These are phyloP conservation scores for Eupithecia insigniata DNA, from an alignment of 2,888 invertebrate species.

Conservation along the genomic window DNA sequence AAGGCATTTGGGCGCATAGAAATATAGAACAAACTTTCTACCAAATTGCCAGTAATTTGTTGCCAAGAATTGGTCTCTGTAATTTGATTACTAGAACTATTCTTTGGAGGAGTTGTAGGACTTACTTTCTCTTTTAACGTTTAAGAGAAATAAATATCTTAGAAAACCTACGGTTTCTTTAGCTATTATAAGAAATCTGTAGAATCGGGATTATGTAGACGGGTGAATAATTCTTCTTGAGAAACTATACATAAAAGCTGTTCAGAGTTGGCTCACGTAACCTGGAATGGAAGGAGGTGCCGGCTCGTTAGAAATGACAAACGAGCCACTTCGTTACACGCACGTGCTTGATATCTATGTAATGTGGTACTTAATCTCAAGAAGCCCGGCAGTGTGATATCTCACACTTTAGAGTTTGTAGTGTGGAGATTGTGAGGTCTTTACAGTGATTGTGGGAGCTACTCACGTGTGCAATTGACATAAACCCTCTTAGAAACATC, in stretches of 20 bases:
- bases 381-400: constrained; percentile 7
- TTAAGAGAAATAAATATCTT: neutral
- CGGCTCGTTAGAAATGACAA: constrained; percentile 20
- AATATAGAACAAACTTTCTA: constrained; percentile 18
- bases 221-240: too few species aligned
- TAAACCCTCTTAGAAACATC: too few species aligned
- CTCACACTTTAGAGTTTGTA: constrained; percentile 4
- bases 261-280: constrained; percentile 19
- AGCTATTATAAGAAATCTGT: too few species aligned
- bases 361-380: constrained; percentile 25
- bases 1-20: neutral
- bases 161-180: neutral
- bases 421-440: neutral
- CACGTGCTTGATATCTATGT: constrained; percentile 17
- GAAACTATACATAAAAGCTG: constrained; percentile 10
- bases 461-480: neutral
- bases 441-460: constrained; percentile 4
- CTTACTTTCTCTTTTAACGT: constrained; percentile 7
- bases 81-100: constrained; percentile 11
- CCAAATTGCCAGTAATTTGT: constrained; percentile 18
- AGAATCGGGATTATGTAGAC: too few species aligned
- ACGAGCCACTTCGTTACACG: constrained; percentile 18
- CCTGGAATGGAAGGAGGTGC: constrained; percentile 22
- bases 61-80: constrained; percentile 10
- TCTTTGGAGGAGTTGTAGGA: neutral